Evolutionary conservation across 2,113 vertebrate genomes (phyloP), one percentile per base, ranked within the genome.

Genomic region (Pangasianodon hypophthalmus): DNA sequence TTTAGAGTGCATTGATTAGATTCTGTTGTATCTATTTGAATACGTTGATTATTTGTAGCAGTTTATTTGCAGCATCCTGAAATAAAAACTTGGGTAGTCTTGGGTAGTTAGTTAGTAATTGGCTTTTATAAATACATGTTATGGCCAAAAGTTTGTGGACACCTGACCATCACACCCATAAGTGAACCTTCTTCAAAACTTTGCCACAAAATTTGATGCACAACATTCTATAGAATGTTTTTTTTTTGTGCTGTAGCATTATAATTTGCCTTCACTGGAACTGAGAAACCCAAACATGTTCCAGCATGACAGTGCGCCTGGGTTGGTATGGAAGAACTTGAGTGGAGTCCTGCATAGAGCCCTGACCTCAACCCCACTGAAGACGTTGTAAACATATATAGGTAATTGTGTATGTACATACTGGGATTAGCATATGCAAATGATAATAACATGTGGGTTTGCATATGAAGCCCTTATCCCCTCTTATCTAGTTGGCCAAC

Each of bases 401-500:
- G 67, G 32, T 69, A n/a, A 67, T 18, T n/a, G 69, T 2, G 69
- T 37, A 6, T 71, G 32, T 41, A 37, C 64, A 69, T 11, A 32
- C n/a, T 69, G n/a, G 29, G 69, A 87, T 87, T 88, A 56, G 5
- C 7, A 77, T 75, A 24, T 32, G n/a, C 37, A 89, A 89, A 41
- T 50, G 24, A 82, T 67, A 80, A 88, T 64, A 11, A 54, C 18
- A 37, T 19, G n/a, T 48, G 9, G 24, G 46, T 67, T 52, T 81
- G 41, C 21, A 5, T 37, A 32, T 52, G 8, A 88, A 52, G 18
- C 62, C 54, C 37, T 48, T 77, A 44, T 67, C 73, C 48, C 71
- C 48, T 26, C 37, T 10, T 6, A 26, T n/a, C 58, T 67, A 46
- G 44, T 69, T 50, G 50, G 5, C 32, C 41, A 58, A 83, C 67